Conservation (phyloP, 2,797 vertebrate genomes). For the Pampus argenteus region DNA sequence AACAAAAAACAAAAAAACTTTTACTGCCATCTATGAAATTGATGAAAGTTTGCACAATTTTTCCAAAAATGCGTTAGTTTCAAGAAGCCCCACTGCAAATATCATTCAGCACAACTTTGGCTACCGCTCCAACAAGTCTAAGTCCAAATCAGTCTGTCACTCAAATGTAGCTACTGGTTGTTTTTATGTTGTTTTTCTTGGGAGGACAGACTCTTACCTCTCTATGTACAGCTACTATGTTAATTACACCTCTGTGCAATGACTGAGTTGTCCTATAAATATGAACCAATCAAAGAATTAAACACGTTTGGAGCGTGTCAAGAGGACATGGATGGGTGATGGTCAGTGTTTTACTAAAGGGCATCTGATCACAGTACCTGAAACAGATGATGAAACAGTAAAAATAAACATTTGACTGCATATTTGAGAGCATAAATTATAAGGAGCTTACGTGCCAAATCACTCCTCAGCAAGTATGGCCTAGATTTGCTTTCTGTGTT, state of each 20-base stretch:
- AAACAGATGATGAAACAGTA: constrained; percentile 66
- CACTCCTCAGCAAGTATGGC: constrained; percentile 64
- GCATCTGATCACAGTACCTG: constrained; percentile 71
- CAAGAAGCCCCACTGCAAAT: no score
- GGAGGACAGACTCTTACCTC: no score
- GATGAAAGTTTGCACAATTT: no score
- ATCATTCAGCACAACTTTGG: no score
- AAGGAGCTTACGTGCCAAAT: constrained; percentile 75
- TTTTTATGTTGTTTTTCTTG: no score
- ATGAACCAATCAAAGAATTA: constrained; percentile 54
- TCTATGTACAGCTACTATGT: constrained; percentile 31
- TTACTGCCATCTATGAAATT: no score
- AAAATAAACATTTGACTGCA: constrained; percentile 70
- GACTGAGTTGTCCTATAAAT: constrained; percentile 63
- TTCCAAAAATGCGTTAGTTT: no score
- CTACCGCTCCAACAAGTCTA: no score
- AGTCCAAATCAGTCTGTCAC: no score
- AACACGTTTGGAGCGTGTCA: constrained; percentile 18
- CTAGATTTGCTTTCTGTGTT: constrained; percentile 70
- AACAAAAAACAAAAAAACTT: no score
- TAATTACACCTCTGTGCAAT: constrained; percentile 63
- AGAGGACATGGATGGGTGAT: constrained; percentile 20
- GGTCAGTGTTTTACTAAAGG: constrained; percentile 61
- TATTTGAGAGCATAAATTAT: constrained; percentile 73
- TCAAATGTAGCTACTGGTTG: no score